A percentile compares a stretch with the other conserved stretches of the same genome.
phyloP scores from a whole-genome alignment of 2,888 invertebrate species.

The Ectemnius continuus region DNA sequence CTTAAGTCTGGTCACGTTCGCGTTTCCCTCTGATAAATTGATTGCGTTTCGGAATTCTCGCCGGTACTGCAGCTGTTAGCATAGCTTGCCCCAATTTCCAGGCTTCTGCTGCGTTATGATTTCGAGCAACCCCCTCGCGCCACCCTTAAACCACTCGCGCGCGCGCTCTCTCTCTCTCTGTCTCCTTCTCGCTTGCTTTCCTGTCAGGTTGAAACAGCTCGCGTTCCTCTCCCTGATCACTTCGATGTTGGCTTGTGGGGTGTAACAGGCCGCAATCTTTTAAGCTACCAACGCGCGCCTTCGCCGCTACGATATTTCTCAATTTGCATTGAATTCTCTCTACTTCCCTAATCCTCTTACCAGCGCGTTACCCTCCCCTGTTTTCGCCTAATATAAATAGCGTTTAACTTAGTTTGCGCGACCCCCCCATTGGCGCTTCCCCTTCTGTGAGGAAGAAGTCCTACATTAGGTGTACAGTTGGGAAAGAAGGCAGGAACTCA shows the following conservation, averaged over 20 bases:
- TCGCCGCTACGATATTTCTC: not conserved
- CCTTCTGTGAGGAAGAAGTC: no score
- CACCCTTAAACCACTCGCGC: not conserved
- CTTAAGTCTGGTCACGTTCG: slow-evolving; percentile 71
- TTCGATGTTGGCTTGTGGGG: no score
- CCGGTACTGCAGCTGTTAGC: slow-evolving; percentile 63
- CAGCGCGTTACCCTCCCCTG: not conserved
- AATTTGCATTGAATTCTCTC: not conserved
- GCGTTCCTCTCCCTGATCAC: not conserved
- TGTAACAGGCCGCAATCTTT: no score
- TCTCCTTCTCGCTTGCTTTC: not conserved
- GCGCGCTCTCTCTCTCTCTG: slow-evolving; percentile 1
- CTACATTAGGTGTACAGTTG: no score
- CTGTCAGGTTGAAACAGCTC: not conserved
- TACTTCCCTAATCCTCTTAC: not conserved
- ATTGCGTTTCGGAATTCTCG: slow-evolving; percentile 70
- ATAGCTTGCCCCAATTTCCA: slow-evolving; percentile 47
- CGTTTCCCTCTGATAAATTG: slow-evolving; percentile 71
- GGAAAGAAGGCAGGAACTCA: no score
- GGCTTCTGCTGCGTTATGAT: slow-evolving; percentile 24
- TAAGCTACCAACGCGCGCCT: not conserved
- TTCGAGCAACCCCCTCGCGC: slow-evolving; percentile 19
- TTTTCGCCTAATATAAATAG: not conserved
- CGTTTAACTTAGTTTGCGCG: no score
- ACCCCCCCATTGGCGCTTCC: no score